A percentile compares a stretch with the other conserved stretches of the same genome.
These are phyloP conservation scores for Malurus leucopterus DNA, from an alignment of 2,797 vertebrate genomes.

Conservation along the genomic window DNA sequence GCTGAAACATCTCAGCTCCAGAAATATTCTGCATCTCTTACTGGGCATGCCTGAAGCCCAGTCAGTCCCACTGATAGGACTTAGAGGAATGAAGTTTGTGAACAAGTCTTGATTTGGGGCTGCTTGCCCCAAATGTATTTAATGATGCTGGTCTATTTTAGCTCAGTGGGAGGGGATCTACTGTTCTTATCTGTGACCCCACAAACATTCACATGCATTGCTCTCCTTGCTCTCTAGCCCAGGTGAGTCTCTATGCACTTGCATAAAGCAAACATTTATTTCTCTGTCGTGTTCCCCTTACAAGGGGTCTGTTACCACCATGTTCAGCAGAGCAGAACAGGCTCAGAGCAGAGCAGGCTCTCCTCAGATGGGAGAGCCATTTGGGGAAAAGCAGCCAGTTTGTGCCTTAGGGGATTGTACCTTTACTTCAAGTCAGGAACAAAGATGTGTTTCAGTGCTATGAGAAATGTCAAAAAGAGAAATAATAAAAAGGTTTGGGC, in stretches of 20 bases:
- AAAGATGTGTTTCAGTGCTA: not conserved
- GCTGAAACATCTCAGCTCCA: not conserved
- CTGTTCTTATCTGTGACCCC: not conserved
- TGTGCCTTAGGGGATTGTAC: not conserved
- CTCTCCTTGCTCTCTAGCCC: not conserved
- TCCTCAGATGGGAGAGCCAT: not conserved
- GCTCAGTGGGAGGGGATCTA: not conserved
- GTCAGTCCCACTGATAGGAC: not conserved
- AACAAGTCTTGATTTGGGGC: not conserved
- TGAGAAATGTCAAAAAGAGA: not conserved
- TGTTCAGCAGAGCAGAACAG: not conserved
- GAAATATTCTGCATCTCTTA: not conserved
- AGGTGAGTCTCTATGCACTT: not conserved
- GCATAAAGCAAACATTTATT: not conserved
- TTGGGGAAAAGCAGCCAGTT: not conserved
- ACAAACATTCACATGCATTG: not conserved
- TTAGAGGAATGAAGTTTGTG: not conserved
- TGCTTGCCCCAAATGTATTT: not conserved
- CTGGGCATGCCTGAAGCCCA: not conserved
- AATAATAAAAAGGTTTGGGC: not conserved
- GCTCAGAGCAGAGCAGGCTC: too few species aligned
- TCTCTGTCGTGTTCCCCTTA: not conserved
- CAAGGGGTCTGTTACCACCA: not conserved
- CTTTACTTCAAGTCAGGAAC: not conserved
- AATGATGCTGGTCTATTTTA: not conserved